Evolutionary conservation across 1,140 invertebrate species (phyloP).

Genomic region (Dendroctonus valens): DNA sequence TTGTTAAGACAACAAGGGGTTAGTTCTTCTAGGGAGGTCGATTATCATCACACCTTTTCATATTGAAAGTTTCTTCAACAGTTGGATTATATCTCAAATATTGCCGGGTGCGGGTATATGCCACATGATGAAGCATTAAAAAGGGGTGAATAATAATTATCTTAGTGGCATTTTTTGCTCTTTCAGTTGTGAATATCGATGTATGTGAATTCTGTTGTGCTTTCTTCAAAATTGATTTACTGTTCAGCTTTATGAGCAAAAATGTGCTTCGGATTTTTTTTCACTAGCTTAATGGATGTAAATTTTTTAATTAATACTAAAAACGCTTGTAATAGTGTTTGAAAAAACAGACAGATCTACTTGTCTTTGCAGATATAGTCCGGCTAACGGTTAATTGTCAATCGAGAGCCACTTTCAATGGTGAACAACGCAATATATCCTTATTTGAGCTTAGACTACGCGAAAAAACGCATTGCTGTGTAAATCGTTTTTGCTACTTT

Average conservation of each 20-base stretch:
- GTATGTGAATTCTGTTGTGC: too few relatives aligned
- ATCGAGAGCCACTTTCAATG: conserved; percentile 21
- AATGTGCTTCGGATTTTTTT: background rate
- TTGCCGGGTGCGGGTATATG: conserved; percentile 24
- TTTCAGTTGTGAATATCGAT: conserved; percentile 15
- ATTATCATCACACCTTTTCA: conserved; percentile 44
- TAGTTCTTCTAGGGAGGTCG: conserved; percentile 39
- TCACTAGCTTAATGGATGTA: background rate
- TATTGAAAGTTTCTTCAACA: conserved; percentile 39
- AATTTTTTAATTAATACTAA: background rate
- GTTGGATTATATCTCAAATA: conserved; percentile 39
- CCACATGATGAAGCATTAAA: conserved; percentile 25
- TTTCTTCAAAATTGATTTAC: background rate
- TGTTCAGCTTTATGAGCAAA: too few relatives aligned
- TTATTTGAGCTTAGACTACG: conserved; percentile 1
- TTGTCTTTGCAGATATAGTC: conserved; percentile 4
- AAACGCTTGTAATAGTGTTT: background rate
- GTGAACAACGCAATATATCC: conserved; percentile 14
- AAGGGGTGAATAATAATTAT: conserved; percentile 33
- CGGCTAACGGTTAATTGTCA: conserved; percentile 11
- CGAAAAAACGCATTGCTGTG: conserved; percentile 14
- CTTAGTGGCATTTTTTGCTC: conserved; percentile 9
- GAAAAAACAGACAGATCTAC: background rate
- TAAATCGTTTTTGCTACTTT: conserved; percentile 15
- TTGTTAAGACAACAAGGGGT: conserved; percentile 39